Percentiles rank a stretch among this genome's conserved stretches.
These are phyloP conservation scores for Rhagoletis zephyria DNA, from an alignment of 1,140 invertebrate genomes.

Conservation along the genomic window DNA sequence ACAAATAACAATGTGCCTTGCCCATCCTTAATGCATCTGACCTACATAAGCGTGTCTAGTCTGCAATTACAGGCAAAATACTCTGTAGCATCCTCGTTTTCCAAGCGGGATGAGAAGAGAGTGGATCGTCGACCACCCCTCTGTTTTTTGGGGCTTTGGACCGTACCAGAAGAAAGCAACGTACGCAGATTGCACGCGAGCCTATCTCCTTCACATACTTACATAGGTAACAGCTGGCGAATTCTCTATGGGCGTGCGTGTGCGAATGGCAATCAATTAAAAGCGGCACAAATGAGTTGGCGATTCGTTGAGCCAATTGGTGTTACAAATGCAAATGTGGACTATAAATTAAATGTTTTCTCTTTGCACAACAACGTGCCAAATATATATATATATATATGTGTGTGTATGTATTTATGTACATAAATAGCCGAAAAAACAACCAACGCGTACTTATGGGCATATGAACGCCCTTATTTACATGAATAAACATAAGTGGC, in stretches of 20 bases:
- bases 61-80: too few relatives aligned
- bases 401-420: neutral
- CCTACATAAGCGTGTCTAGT: too few relatives aligned
- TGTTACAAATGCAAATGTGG: neutral
- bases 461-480: neutral
- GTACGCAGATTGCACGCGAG: too few relatives aligned
- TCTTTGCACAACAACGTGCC: neutral
- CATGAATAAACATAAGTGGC: neutral
- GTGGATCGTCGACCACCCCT: too few relatives aligned
- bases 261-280: conserved; percentile 29
- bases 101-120: too few relatives aligned
- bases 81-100: too few relatives aligned
- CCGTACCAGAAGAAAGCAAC: too few relatives aligned
- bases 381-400: neutral
- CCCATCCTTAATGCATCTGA: too few relatives aligned
- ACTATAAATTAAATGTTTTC: conserved; percentile 2
- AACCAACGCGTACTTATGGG: neutral
- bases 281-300: conserved; percentile 27
- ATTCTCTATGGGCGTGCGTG: neutral
- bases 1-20: too few relatives aligned
- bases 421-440: neutral
- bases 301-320: conserved; percentile 29
- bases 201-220: too few relatives aligned
- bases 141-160: too few relatives aligned
- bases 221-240: neutral